phyloP scores from a whole-genome alignment of 2,888 invertebrate species.

The Rhynchonema sp. region DNA sequence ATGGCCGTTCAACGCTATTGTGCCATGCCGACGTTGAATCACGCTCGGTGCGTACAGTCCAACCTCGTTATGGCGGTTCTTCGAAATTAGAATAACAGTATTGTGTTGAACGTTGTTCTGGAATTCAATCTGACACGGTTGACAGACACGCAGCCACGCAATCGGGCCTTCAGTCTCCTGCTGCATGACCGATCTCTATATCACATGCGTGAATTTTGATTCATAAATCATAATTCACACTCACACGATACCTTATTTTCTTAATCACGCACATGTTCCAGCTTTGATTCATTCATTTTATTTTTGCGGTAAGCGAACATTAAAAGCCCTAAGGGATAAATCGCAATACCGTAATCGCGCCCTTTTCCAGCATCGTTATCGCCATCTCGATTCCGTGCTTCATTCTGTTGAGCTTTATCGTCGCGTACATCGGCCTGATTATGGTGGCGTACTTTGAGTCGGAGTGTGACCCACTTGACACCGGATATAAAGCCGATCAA shows the following conservation, averaged over 20 bases:
- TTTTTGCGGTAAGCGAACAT: background rate
- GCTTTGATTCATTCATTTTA: background rate
- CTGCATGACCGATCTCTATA: too few species aligned
- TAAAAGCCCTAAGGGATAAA: too few species aligned
- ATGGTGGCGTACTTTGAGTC: slow-evolving; percentile 7
- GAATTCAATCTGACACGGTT: too few species aligned
- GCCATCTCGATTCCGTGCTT: slow-evolving; percentile 9
- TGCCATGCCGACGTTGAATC: background rate
- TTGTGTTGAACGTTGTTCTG: background rate
- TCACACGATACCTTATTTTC: too few species aligned
- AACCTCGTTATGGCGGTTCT: too few species aligned
- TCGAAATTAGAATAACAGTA: background rate
- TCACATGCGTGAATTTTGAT: too few species aligned
- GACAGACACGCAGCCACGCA: too few species aligned
- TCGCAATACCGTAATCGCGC: too few species aligned
- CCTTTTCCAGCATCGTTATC: background rate
- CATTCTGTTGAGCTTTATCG: slow-evolving; percentile 9
- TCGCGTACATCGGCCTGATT: slow-evolving; percentile 7
- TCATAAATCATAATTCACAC: too few species aligned
- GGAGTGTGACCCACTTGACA: slow-evolving; percentile 4
- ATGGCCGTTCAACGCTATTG: slow-evolving; percentile 6
- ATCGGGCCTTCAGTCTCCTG: too few species aligned
- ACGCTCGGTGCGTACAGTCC: background rate
- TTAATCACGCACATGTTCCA: too few species aligned
- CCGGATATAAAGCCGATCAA: slow-evolving; percentile 3